Evolutionary conservation across 2,113 vertebrate species (phyloP), one percentile per base, ranked within the genome.

Genomic region (Emberiza fucata): DNA sequence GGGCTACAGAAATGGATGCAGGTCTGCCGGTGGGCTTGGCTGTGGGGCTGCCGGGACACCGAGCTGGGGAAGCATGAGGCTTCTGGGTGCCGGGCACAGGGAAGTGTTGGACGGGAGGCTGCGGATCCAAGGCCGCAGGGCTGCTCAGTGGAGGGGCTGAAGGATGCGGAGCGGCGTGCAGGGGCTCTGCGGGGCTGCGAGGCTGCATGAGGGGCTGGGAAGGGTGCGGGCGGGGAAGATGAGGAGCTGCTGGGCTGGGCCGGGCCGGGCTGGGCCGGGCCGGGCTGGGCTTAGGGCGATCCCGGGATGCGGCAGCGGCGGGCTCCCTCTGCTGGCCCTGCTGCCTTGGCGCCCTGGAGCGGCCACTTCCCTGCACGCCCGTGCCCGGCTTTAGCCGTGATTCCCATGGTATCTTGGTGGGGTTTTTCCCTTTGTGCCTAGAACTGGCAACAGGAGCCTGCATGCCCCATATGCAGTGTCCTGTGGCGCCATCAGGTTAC

Each of bases 251-350:
- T 6, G 35, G 44, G 17, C 44, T 6, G 44, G 24, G 45, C 47
- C 5, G 65, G 10, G 63, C 22, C 37, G 37, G 37, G 63, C 21
- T 23, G 35, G 6, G 54, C 31, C 1, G 53, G 28, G 53, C 29
- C 5, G 51, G 35, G 35, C 61, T 35, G 50, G 22, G 59, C 9
- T 16, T 5, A 20, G 5, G 8, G 54, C 31, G 54, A 14, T 56
- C 5, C 12, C 27, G 59, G 42, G 11, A 33, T 66, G 71, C 31
- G 19, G 66, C 42, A 14, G 92, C 35, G n/a, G n/a, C 77, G 63
- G 33, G 59, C 59, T 80, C 84, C 93, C 88, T 37, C 95, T 96
- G 78, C 91, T 77, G 95, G 39, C 81, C 3, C 16, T 22, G 33
- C n/a, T 47, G 24, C 40, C 44, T 37, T 5, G 39, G 15, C 9